These are phyloP conservation scores for Pipistrellus nathusii DNA, from an alignment of 2,797 vertebrate species.

Conservation along the genomic window DNA sequence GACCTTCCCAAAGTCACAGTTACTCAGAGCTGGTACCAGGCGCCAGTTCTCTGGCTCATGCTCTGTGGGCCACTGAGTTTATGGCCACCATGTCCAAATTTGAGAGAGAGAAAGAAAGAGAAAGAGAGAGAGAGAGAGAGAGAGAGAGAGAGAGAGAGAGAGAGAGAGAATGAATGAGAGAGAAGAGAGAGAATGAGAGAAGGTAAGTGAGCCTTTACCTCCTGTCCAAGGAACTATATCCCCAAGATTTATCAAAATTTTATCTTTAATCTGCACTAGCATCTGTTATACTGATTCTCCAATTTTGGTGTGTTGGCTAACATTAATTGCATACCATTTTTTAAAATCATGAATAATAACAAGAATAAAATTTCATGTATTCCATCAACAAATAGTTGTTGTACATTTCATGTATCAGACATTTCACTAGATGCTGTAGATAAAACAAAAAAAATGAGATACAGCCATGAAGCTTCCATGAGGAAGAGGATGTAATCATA, in stretches of 20 bases:
- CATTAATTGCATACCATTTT: not conserved
- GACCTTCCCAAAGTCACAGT: not conserved
- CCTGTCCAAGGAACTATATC: not conserved
- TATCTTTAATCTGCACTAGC: not conserved
- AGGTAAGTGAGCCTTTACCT: not conserved
- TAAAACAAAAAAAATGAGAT: not conserved
- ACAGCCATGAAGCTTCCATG: not conserved
- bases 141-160: not conserved
- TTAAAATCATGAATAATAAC: not conserved
- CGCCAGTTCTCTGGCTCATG: not conserved
- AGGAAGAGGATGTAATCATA: not conserved
- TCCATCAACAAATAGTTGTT: not conserved
- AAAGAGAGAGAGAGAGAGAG: no score
- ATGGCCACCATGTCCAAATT: not conserved
- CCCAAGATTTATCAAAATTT: not conserved
- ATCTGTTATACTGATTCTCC: not conserved
- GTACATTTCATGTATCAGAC: not conserved
- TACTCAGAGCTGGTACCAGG: not conserved
- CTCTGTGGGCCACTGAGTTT: not conserved
- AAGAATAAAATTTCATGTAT: constrained; percentile 1
- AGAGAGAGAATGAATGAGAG: not conserved
- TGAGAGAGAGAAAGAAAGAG: not conserved
- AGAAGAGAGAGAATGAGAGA: not conserved
- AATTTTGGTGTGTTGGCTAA: not conserved
- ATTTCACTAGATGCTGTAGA: not conserved